These are phyloP conservation scores for Apaloderma vittatum DNA, from an alignment of 2,113 vertebrate species.

Conservation along the genomic window DNA sequence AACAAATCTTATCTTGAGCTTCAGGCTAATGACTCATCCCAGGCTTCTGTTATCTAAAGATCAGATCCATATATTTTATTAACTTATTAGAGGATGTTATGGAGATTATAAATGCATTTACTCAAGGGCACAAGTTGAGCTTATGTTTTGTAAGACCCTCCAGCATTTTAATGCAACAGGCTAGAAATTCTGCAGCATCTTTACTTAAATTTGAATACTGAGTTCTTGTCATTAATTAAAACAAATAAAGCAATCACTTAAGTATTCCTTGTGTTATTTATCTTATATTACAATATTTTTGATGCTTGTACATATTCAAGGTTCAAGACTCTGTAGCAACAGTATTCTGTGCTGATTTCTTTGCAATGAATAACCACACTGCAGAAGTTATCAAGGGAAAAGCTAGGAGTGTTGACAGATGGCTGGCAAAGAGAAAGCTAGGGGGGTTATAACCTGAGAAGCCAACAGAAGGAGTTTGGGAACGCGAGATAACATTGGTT, in stretches of 20 bases:
- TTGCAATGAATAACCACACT: background rate
- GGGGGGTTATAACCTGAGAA: slow-evolving; percentile 10
- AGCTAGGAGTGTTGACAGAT: background rate
- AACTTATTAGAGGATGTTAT: background rate
- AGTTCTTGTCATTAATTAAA: background rate
- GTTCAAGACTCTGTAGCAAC: background rate
- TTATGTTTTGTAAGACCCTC: background rate
- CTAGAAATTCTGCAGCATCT: background rate
- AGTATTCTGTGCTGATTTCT: background rate
- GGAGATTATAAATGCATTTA: background rate
- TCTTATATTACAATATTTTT: background rate
- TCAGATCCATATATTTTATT: background rate
- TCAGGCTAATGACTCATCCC: background rate
- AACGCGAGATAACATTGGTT: background rate
- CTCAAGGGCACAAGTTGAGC: background rate
- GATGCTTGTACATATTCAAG: background rate
- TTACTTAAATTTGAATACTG: background rate
- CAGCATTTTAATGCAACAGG: background rate
- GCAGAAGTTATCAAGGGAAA: background rate
- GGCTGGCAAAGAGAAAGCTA: background rate
- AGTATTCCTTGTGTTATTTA: background rate
- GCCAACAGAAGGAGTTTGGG: background rate
- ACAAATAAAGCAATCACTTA: background rate
- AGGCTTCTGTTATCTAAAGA: background rate
- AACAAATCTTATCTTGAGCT: slow-evolving; percentile 1